A percentile compares a stretch with the other conserved stretches of the same genome.
Evolutionary conservation across 2,888 invertebrate species (phyloP).

Genomic region (Actias luna): DNA sequence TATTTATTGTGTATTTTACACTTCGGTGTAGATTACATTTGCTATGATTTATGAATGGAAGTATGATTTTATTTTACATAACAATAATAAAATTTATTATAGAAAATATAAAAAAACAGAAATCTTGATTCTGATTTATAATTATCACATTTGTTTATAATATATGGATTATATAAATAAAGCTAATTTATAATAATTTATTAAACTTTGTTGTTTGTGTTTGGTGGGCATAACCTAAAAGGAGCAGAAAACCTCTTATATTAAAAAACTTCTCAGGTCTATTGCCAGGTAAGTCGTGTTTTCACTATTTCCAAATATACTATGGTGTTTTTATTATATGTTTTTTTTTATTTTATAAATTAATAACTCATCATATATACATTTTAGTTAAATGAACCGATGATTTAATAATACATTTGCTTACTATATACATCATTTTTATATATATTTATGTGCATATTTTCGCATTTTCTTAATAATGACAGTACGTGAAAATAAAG

Average conservation of each 20-base stretch:
- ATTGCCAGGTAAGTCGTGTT: too few species aligned
- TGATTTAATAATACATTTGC: too few species aligned
- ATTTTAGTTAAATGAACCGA: too few species aligned
- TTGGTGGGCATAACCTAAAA: background rate
- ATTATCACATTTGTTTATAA: conserved; percentile 24
- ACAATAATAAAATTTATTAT: conserved; percentile 44
- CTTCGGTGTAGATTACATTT: conserved; percentile 28
- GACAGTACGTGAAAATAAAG: too few species aligned
- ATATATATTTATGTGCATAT: too few species aligned
- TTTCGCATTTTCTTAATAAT: too few species aligned
- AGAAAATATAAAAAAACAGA: conserved; percentile 50
- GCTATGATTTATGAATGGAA: conserved; percentile 31
- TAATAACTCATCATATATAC: too few species aligned
- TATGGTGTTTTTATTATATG: too few species aligned
- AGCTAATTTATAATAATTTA: background rate
- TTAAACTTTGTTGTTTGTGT: background rate
- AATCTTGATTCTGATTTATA: conserved; percentile 30
- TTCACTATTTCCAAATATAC: too few species aligned
- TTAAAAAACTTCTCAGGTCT: background rate
- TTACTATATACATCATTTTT: too few species aligned
- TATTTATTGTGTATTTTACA: conserved; percentile 28
- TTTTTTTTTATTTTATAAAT: too few species aligned
- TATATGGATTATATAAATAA: background rate
- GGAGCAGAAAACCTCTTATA: background rate
- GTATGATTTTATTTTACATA: conserved; percentile 27